phyloP scores from a whole-genome alignment of 2,888 invertebrate species.

The Pachliopta kotzebuea region DNA sequence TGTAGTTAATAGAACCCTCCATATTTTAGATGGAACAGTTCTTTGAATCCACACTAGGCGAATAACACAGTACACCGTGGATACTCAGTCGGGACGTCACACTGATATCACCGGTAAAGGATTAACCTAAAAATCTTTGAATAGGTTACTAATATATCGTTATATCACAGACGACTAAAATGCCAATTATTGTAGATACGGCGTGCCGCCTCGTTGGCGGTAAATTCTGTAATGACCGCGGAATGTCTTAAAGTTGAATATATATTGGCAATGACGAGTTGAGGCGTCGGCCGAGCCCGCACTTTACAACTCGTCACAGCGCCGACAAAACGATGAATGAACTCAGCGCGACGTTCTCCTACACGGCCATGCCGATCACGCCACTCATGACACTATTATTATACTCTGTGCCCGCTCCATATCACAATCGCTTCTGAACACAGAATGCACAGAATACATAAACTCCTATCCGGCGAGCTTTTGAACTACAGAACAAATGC shows the following conservation, averaged over 20 bases:
- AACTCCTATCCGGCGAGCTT: too few species aligned
- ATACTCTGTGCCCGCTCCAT: conserved; percentile 16
- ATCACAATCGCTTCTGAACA: not conserved
- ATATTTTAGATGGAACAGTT: conserved; percentile 43
- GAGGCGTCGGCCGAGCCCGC: conserved; percentile 53
- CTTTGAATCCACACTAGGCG: conserved; percentile 42
- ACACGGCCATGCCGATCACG: conserved; percentile 31
- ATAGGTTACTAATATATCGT: conserved; percentile 58
- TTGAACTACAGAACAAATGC: conserved; percentile 8
- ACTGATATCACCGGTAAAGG: conserved; percentile 69
- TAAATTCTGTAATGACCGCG: conserved; percentile 58
- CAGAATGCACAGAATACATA: too few species aligned
- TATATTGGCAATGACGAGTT: conserved; percentile 60
- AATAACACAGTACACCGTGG: conserved; percentile 44
- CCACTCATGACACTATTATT: conserved; percentile 33
- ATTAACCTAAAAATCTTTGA: conserved; percentile 67
- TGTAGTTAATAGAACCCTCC: conserved; percentile 74
- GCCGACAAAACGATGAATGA: conserved; percentile 58
- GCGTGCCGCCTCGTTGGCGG: conserved; percentile 56
- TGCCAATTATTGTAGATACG: conserved; percentile 60
- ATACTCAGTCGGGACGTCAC: conserved; percentile 46
- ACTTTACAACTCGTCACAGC: conserved; percentile 53
- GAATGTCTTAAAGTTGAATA: conserved; percentile 59
- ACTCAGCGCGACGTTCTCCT: conserved; percentile 44
- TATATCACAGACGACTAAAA: conserved; percentile 74